These are phyloP conservation scores for Toxotes jaculatrix DNA, from an alignment of 2,113 vertebrate species.

Conservation along the genomic window DNA sequence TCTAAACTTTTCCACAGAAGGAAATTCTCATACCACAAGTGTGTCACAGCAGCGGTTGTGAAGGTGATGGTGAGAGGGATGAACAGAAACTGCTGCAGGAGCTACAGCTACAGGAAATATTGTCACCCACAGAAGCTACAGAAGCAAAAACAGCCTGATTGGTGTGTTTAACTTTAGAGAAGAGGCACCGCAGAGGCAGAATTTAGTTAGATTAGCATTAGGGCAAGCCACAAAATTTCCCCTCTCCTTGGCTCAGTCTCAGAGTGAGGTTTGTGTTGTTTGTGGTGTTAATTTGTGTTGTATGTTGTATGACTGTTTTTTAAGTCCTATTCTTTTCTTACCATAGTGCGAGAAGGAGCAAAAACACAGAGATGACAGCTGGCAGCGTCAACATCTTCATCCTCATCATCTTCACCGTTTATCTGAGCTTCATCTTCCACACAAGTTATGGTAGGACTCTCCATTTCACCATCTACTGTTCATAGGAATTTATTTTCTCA, in stretches of 20 bases:
- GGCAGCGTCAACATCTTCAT: slow-evolving; percentile 12
- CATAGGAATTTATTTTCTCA: background rate
- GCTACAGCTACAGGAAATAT: slow-evolving; percentile 23
- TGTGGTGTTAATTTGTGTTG: background rate
- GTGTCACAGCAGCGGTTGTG: background rate
- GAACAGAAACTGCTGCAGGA: too few species aligned
- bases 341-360: background rate
- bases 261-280: background rate
- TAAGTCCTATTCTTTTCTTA: background rate
- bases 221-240: background rate
- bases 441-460: slow-evolving; percentile 42
- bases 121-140: background rate
- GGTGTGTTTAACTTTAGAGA: background rate
- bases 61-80: background rate
- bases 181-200: background rate
- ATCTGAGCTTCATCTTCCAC: background rate
- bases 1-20: background rate
- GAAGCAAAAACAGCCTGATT: background rate
- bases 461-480: background rate
- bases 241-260: background rate
- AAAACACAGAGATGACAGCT: slow-evolving; percentile 12
- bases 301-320: background rate
- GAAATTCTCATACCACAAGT: background rate
- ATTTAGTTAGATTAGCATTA: background rate
- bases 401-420: slow-evolving; percentile 6